Evolutionary conservation across 2,888 invertebrate genomes (phyloP).

Genomic region (Heteropelma amictum): DNA sequence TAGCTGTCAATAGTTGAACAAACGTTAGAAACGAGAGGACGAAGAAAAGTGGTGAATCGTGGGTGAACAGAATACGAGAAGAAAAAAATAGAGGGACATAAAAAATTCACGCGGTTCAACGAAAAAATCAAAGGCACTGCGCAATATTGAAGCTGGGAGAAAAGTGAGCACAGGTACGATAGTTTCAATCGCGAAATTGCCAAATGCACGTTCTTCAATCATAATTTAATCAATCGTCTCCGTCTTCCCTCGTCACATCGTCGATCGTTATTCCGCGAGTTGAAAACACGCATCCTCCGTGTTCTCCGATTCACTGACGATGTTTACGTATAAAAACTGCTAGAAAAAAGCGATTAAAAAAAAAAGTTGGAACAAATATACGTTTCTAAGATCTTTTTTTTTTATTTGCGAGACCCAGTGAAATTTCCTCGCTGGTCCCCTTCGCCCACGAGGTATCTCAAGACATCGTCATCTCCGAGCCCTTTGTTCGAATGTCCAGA

Average conservation of each 20-base stretch:
- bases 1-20: conserved; percentile 44
- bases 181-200: conserved; percentile 24
- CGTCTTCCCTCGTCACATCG: background rate
- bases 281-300: background rate
- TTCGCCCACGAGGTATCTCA: conserved; percentile 60
- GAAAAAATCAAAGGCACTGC: conserved; percentile 33
- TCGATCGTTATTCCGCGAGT: background rate
- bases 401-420: conserved; percentile 1
- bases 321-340: background rate
- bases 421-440: conserved; percentile 34
- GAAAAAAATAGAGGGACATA: background rate
- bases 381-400: conserved; percentile 14
- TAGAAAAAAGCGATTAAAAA: background rate
- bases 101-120: background rate
- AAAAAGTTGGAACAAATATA: conserved; percentile 12
- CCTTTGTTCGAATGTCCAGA: conserved; percentile 73
- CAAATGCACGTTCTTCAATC: conserved; percentile 19
- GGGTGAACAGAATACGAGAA: background rate
- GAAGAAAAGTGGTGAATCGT: background rate
- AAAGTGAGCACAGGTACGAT: conserved; percentile 37
- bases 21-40: background rate
- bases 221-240: background rate
- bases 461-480: conserved; percentile 61
- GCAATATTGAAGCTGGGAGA: conserved; percentile 14
- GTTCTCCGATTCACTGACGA: conserved; percentile 19